Base-by-base conservation (phyloP, 2,113 vertebrate genomes). In the Psittacara wagleri region DNA sequence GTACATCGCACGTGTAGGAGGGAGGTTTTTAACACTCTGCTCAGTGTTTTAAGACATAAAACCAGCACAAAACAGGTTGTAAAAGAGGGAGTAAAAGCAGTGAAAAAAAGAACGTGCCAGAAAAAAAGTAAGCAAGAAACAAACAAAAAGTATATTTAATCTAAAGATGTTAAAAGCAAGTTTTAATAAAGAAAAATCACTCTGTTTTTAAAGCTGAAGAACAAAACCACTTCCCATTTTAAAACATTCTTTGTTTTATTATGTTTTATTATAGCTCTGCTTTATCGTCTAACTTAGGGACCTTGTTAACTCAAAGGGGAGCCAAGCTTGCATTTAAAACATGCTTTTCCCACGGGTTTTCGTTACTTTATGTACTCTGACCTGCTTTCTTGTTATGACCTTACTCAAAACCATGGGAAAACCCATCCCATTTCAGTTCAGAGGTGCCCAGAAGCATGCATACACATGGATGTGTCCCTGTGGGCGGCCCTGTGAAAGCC, bases 391-490 rank as follows among this genome's bases (percentile, higher is more conserved):
- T 43, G 59, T 31, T 46, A 12, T 6, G 29, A 29, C 2, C 29
- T 66, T 37, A 20, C 46, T 20, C 8, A 20, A 78, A 48, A 44
- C 29, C 55, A 10, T 0, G 18, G 17, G 29, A 10, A 1, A 11
- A 64, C 18, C 11, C 24, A 11, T 49, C 31, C 2, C 13, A 4
- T 25, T 52, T 49, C 4, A 2, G 16, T 14, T 59, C 68, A 22
- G 64, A 20, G 28, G 25, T 44, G 64, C 54, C 11, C 48, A 14
- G 5, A 2, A 18, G 33, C 33, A 5, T 2, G 3, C 57, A 35
- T 9, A 0, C 33, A 5, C 48, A 44, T 3, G 15, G 25, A 6
- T 0, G 1, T 3, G 17, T 4, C 25, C n/a, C 29, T 6, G 16
- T 7, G 46, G 31, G 37, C 0, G 23, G 44, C 44, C 28, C 15